Evolutionary conservation across 2,113 vertebrate species (phyloP).

Genomic region (Grallaria varia): DNA sequence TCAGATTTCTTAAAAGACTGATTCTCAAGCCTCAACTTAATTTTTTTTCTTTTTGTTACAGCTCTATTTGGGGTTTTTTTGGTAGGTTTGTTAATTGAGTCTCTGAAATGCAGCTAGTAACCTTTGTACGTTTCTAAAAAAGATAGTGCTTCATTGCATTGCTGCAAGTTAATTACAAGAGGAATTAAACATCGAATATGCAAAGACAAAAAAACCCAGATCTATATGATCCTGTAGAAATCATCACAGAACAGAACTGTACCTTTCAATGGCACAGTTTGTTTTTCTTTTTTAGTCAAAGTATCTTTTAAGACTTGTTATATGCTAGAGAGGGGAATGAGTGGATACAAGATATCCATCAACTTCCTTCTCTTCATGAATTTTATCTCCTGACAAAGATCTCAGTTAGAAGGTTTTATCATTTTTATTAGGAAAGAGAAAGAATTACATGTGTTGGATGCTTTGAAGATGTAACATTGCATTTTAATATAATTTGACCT

Average conservation of each 20-base stretch:
- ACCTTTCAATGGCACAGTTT: background rate
- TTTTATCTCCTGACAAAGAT: background rate
- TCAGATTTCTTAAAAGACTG: background rate
- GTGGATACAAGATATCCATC: background rate
- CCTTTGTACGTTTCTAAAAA: background rate
- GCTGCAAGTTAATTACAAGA: background rate
- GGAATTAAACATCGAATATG: background rate
- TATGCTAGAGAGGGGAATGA: background rate
- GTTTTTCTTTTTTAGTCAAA: conserved; percentile 2
- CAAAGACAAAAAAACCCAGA: background rate
- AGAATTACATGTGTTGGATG: background rate
- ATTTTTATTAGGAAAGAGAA: background rate
- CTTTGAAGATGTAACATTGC: background rate
- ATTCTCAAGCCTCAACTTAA: background rate
- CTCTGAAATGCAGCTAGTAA: background rate
- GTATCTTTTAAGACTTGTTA: background rate
- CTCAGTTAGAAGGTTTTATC: background rate
- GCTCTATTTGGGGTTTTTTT: background rate
- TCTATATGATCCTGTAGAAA: background rate
- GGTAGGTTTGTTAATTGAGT: background rate
- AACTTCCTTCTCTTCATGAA: background rate
- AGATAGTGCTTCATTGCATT: background rate
- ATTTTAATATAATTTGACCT: background rate
- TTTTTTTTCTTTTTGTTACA: background rate
- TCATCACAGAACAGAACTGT: background rate